Conservation (phyloP, 2,113 vertebrate species). For the Cebus imitator region DNA sequence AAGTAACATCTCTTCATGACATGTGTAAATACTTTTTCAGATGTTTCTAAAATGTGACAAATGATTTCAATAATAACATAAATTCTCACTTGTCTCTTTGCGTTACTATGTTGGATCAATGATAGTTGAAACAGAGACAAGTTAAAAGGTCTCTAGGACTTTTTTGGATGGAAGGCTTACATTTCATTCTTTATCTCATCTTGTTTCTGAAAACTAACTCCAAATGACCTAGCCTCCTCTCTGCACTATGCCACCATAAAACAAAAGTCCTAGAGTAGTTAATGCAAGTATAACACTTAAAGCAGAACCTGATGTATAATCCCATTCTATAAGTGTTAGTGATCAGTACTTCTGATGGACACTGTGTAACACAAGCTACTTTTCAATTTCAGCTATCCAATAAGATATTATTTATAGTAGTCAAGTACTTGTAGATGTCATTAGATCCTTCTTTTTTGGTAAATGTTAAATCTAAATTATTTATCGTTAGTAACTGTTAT, state of each 20-base stretch:
- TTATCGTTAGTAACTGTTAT: not conserved
- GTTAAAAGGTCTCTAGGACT: not conserved
- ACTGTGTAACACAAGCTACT: not conserved
- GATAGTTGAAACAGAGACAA: not conserved
- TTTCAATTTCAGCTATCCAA: not conserved
- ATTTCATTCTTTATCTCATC: too few relatives aligned
- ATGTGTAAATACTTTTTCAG: conserved; percentile 19
- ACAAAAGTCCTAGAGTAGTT: not conserved
- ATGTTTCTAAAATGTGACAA: not conserved
- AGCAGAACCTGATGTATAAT: not conserved
- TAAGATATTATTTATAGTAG: not conserved
- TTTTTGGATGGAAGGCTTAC: not conserved
- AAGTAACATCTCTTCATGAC: conserved; percentile 1
- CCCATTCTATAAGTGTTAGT: not conserved
- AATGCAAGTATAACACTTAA: not conserved
- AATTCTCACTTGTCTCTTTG: conserved; percentile 35
- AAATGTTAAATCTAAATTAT: not conserved
- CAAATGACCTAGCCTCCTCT: too few relatives aligned
- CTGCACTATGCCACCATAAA: too few relatives aligned
- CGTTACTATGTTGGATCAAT: not conserved
- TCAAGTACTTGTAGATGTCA: not conserved
- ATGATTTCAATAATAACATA: conserved; percentile 20
- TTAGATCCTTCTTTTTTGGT: not conserved
- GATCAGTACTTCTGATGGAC: not conserved
- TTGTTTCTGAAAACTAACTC: too few relatives aligned